Base-by-base conservation (phyloP, 2,888 invertebrate species). In the Mythimna lalbum region DNA sequence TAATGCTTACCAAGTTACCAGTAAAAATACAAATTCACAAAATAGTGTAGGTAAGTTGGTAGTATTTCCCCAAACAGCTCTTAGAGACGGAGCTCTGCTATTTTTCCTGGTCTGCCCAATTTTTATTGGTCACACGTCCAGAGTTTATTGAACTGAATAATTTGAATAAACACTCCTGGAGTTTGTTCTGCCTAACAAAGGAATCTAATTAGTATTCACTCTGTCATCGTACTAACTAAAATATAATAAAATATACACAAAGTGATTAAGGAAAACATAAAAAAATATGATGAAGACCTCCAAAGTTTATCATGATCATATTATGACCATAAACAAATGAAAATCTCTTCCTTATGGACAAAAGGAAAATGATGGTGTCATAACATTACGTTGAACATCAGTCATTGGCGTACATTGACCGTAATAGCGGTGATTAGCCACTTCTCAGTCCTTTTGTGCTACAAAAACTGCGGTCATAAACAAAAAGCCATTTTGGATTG, bases 271-370 rank as follows among this genome's bases (percentile, higher is more conserved):
- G 79, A 82, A 80, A 82, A 79, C 52, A 36, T 43, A 5, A n/a
- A 50, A 66, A 50, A 27, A 63, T 72, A 55, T 62, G 23, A 62
- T 33, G 4, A 57, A 33, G 79, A 50, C 69, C 80, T 73, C 61
- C 63, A 78, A 53, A 72, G 47, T 6, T 73, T 73, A 73, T 69
- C 56, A 12, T 52, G 56, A 39, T 72, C 17, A 5, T 63, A 49
- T 65, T 76, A 77, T 63, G 52, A 66, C 61, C 27, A 68, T 68
- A 79, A 63, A 52, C 39, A 52, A 52, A 27, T n/a, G 36, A 47
- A 78, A 72, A 63, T 78, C n/a, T 36, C 50, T 79, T 82, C 78
- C 78, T 82, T 78, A 78, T 78, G 21, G 9, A 49, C 47, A 27
- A n/a, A 23, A 71, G 78, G 65, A 78, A 71, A 65, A 81, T 52